Evolutionary conservation across 2,888 invertebrate genomes (phyloP), one percentile per base, ranked within the genome.

Genomic region (Argyresthia albistria): DNA sequence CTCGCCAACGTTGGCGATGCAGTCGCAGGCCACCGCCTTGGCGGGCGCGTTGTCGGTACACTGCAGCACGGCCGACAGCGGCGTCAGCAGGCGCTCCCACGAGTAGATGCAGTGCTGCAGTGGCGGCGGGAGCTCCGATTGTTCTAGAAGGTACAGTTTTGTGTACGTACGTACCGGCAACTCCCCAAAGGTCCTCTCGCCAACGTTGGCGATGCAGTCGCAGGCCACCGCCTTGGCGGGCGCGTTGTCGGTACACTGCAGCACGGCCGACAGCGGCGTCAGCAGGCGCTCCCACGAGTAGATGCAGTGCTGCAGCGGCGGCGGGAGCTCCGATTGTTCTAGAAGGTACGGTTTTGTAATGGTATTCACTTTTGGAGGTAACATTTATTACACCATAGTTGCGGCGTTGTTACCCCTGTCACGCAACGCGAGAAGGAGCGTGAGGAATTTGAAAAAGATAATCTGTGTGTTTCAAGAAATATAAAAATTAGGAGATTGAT

Each of bases 181-280:
- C 58, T 90, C 89, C 58, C 92, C 91, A 61, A 95, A 95, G 10
- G 92, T 89, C 42, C 88, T 82, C 35, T 91, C 88, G 1, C 94
- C 95, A 54, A 97, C 92, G 63, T 93, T 95, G 1, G 95, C 93
- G 48, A 97, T 80, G 62, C 95, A 95, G 74, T 96, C 95, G 71
- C 96, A 94, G 0, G 90, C 90, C 0, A 89, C 78, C 0, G 90
- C 88, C 58, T 90, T 88, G 3, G 91, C 80, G 0, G 89, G 73
- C 0, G 88, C 59, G 54, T 86, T 82, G 51, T 90, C 83, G 10
- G 88, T 84, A 55, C 88, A 79, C 64, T 91, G 91, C 51, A 94
- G 73, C 35, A 91, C 81, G 0, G 72, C 61, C 0, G 91, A 89
- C 54, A 94, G 73, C 0, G 91, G 89, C 9, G 88, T 88, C 25